Conservation (phyloP, 2,797 vertebrate genomes). For the Ispidina picta region DNA sequence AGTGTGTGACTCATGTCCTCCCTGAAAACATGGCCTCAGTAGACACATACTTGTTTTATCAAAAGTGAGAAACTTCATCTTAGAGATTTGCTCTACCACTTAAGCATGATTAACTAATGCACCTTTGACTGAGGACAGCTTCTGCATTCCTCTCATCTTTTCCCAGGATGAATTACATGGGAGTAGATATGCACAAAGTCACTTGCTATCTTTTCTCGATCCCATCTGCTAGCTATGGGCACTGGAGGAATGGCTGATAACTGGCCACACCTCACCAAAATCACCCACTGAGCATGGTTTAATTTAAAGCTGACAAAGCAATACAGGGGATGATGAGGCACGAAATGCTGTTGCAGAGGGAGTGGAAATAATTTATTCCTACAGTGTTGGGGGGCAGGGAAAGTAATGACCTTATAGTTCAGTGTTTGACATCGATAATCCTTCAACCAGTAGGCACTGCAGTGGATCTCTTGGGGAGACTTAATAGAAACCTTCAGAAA, state of each 20-base stretch:
- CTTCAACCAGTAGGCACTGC: background rate
- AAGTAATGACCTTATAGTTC: background rate
- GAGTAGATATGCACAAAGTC: background rate
- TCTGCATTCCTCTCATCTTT: background rate
- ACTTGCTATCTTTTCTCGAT: background rate
- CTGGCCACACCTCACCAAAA: accelerated
- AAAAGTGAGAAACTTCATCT: background rate
- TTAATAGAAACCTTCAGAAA: background rate
- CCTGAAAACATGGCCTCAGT: background rate
- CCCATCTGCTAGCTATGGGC: background rate
- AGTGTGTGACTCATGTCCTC: background rate
- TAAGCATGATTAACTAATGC: background rate
- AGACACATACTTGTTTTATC: background rate
- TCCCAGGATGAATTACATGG: background rate
- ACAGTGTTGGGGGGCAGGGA: background rate
- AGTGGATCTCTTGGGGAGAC: background rate
- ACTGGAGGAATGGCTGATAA: background rate
- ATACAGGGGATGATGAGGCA: background rate
- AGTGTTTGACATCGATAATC: background rate
- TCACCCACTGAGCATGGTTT: accelerated
- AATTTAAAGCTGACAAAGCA: background rate
- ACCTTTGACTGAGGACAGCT: background rate
- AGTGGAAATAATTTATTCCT: background rate
- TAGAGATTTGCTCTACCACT: background rate
- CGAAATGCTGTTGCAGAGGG: background rate